A percentile compares a stretch with the other conserved stretches of the same genome.
Evolutionary conservation across 2,797 vertebrate species (phyloP).

Genomic region (Premnoplex brunnescens): DNA sequence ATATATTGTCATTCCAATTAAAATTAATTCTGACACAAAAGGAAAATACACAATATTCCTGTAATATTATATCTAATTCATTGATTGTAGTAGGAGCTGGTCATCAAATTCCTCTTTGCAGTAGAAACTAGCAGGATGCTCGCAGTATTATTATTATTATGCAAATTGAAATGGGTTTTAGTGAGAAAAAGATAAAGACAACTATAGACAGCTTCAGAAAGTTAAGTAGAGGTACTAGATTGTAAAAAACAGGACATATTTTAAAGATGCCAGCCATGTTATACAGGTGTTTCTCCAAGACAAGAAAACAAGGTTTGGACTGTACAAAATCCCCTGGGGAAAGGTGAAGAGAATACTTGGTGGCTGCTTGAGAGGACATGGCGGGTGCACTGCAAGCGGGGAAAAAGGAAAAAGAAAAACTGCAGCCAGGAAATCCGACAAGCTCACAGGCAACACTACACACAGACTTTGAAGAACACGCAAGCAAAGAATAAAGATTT

Average conservation of each 20-base stretch:
- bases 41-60: not conserved
- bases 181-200: not conserved
- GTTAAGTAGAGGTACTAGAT: not conserved
- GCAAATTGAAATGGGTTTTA: not conserved
- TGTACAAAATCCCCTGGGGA: not conserved
- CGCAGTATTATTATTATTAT: not conserved
- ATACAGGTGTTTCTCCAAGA: not conserved
- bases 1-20: not conserved
- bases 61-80: not conserved
- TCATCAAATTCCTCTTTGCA: not conserved
- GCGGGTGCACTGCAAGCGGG: not conserved
- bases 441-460: not conserved
- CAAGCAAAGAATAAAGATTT: not conserved
- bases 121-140: not conserved
- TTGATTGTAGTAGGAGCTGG: not conserved
- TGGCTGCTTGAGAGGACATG: not conserved
- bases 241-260: not conserved
- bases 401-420: not conserved
- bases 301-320: fast-evolving
- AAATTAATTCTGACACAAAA: not conserved
- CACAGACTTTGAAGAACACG: not conserved
- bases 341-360: not conserved
- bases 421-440: not conserved
- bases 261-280: not conserved
- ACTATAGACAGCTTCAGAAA: not conserved